Evolutionary conservation across 1,140 invertebrate species (phyloP).

Genomic region (Lamellibrachia luymesi): DNA sequence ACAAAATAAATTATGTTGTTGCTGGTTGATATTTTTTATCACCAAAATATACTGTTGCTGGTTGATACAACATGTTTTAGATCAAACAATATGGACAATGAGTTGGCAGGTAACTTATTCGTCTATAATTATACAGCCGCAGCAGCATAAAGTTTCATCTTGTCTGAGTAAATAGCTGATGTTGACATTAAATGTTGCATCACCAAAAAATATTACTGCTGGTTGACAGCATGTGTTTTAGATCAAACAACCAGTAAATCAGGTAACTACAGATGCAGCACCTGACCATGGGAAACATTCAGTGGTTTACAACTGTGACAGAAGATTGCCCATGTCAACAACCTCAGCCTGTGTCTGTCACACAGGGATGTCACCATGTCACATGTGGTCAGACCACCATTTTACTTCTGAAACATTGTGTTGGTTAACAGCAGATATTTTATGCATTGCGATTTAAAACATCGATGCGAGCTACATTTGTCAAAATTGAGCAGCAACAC

Average conservation of each 20-base stretch:
- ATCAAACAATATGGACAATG: not conserved
- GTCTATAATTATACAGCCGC: too few species aligned
- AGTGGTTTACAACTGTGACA: not conserved
- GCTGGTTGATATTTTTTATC: too few species aligned
- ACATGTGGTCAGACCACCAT: not conserved
- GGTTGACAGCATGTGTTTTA: not conserved
- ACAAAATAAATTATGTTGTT: too few species aligned
- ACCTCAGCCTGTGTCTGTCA: not conserved
- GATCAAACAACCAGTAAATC: not conserved
- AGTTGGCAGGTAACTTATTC: not conserved
- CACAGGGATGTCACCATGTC: not conserved
- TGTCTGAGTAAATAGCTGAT: not conserved
- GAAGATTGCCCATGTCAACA: not conserved
- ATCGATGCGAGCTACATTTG: too few species aligned
- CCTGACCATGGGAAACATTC: not conserved
- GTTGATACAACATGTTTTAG: not conserved
- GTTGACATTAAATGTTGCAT: too few species aligned
- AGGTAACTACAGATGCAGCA: not conserved
- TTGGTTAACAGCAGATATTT: too few species aligned
- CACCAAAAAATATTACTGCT: not conserved
- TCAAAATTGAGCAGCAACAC: too few species aligned
- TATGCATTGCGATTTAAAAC: too few species aligned
- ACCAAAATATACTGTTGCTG: not conserved
- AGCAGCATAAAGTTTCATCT: not conserved
- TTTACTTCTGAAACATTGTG: not conserved